A percentile compares a stretch with the other conserved stretches of the same genome.
These are phyloP conservation scores for Cheilinus undulatus DNA, from an alignment of 2,113 vertebrate species.

Conservation along the genomic window DNA sequence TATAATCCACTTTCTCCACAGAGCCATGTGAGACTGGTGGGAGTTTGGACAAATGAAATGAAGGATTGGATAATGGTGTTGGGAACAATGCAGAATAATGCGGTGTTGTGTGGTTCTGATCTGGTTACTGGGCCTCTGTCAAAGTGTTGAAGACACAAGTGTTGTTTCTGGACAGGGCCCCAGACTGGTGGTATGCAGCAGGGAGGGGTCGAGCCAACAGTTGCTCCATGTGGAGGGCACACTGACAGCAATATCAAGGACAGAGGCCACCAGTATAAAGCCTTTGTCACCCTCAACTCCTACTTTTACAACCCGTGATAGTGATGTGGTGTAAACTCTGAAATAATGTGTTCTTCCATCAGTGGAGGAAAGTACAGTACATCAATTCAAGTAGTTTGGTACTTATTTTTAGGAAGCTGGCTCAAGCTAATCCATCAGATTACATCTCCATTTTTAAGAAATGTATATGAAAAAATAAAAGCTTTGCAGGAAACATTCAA, in stretches of 20 bases:
- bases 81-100: slow-evolving; percentile 7
- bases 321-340: slow-evolving; percentile 1
- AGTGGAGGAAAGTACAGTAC: background rate
- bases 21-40: background rate
- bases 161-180: slow-evolving; percentile 74
- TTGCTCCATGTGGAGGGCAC: slow-evolving; percentile 73
- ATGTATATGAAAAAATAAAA: no score
- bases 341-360: background rate
- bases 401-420: no score
- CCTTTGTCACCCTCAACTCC: slow-evolving; percentile 50
- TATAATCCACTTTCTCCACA: background rate
- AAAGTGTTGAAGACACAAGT: slow-evolving; percentile 70
- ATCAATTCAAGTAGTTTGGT: no score
- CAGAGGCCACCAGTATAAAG: slow-evolving; percentile 63
- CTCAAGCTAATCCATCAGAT: no score
- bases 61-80: background rate
- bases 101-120: slow-evolving; percentile 16
- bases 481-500: no score
- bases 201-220: slow-evolving; percentile 68
- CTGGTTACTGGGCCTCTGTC: slow-evolving; percentile 42
- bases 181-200: slow-evolving; percentile 70
- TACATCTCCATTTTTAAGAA: no score
- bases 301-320: slow-evolving; percentile 27
- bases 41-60: background rate
- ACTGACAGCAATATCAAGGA: slow-evolving; percentile 75